Evolutionary conservation across 2,113 vertebrate genomes (phyloP).

Genomic region (Notarius quadriscutis): DNA sequence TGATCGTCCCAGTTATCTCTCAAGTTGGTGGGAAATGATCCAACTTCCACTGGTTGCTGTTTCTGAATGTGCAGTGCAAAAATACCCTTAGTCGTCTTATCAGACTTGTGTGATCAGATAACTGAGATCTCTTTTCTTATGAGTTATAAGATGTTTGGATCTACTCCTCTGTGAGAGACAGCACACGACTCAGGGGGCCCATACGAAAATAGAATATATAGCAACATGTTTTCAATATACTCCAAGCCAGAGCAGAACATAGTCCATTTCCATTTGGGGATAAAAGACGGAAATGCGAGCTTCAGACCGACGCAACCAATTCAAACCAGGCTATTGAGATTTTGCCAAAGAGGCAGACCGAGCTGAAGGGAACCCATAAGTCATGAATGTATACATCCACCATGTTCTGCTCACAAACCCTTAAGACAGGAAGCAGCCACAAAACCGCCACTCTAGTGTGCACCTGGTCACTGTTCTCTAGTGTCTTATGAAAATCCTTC

Average conservation of each 20-base stretch:
- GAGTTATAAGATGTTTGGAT: neutral
- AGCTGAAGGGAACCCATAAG: conserved; percentile 37
- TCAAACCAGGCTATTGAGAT: conserved; percentile 28
- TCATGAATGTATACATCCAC: conserved; percentile 7
- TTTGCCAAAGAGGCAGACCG: conserved; percentile 2
- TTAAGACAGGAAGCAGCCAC: conserved; percentile 41
- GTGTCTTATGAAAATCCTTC: conserved; percentile 50
- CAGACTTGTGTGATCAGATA: neutral
- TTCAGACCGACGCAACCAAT: conserved; percentile 4
- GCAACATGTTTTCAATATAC: neutral
- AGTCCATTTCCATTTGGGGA: conserved; percentile 2
- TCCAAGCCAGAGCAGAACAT: conserved; percentile 1
- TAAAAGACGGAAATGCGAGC: conserved; percentile 26
- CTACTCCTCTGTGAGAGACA: neutral
- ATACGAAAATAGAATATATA: neutral
- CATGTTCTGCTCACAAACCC: conserved; percentile 9
- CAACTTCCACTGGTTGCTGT: neutral
- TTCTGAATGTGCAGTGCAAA: neutral
- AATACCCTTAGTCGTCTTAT: neutral
- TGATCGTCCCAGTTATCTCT: neutral
- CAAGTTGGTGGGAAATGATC: neutral
- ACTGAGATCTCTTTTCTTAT: neutral
- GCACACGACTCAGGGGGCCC: neutral
- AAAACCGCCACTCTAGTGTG: conserved; percentile 24
- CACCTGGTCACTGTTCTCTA: conserved; percentile 51